A percentile compares a stretch with the other conserved stretches of the same genome.
Evolutionary conservation across 2,888 invertebrate genomes (phyloP).

Genomic region (Onthophagus sagittarius): DNA sequence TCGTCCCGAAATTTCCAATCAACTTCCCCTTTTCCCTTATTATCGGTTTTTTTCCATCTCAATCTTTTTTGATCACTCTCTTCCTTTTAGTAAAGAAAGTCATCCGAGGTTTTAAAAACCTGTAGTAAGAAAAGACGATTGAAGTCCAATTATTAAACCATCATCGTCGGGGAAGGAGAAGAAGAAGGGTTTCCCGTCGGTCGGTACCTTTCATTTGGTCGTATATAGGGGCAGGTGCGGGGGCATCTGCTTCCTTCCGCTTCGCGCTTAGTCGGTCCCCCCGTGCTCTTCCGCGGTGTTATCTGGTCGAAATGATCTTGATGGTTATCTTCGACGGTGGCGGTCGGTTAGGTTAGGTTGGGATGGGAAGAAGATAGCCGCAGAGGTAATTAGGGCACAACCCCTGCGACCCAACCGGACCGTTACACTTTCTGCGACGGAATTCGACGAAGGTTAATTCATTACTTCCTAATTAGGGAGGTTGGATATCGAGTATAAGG

Average conservation of each 20-base stretch:
- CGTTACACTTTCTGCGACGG: not conserved
- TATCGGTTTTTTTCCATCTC: not conserved
- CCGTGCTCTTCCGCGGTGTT: conserved; percentile 22
- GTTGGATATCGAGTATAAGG: not conserved
- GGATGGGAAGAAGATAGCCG: not conserved
- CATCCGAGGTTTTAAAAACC: too few relatives aligned
- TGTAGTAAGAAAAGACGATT: too few relatives aligned
- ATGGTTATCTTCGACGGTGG: conserved; percentile 23
- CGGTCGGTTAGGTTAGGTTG: not conserved
- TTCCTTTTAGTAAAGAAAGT: too few relatives aligned
- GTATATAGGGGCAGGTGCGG: conserved; percentile 20
- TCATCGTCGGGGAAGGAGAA: not conserved
- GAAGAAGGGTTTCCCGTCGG: not conserved
- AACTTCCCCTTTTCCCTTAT: not conserved
- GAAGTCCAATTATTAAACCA: not conserved
- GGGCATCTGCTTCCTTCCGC: conserved; percentile 46
- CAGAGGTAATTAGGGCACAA: not conserved
- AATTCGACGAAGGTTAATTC: not conserved
- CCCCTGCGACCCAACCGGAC: not conserved
- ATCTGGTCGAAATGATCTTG: conserved; percentile 31
- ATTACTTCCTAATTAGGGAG: not conserved
- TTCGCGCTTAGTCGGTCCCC: not conserved
- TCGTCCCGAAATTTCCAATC: not conserved
- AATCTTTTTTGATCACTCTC: too few relatives aligned
- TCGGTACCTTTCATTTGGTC: not conserved